Evolutionary conservation across 1,140 invertebrate genomes (phyloP).

Genomic region (Achatina immaculata): DNA sequence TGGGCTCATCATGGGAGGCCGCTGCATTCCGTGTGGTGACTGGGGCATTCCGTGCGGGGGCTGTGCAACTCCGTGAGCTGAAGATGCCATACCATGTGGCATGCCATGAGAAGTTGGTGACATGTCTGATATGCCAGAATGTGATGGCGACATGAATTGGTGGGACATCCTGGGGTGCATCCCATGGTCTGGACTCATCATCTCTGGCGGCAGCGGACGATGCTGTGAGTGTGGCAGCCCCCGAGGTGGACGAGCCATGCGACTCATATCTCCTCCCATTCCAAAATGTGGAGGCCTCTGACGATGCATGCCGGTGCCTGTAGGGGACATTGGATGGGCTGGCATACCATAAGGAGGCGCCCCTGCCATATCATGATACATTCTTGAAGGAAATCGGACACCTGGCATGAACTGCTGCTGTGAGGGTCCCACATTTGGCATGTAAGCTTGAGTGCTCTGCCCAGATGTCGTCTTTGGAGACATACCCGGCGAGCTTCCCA

Average conservation of each 20-base stretch:
- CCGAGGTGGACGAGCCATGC: conserved; percentile 21
- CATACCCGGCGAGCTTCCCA: conserved; percentile 24
- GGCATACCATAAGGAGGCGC: conserved; percentile 31
- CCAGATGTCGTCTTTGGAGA: conserved; percentile 1
- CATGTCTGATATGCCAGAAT: conserved; percentile 34
- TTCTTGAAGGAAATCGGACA: conserved; percentile 13
- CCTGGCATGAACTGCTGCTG: conserved; percentile 20
- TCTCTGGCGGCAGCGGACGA: conserved; percentile 26
- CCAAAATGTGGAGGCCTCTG: conserved; percentile 33
- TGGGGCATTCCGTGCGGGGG: conserved; percentile 24
- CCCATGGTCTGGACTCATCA: conserved; percentile 20
- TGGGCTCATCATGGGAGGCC: conserved; percentile 34
- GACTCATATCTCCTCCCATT: conserved; percentile 30
- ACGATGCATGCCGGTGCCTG: conserved; percentile 31
- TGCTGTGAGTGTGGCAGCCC: conserved; percentile 31
- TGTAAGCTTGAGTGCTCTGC: conserved; percentile 26
- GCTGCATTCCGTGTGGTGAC: conserved; percentile 35
- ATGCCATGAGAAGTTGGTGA: conserved; percentile 30
- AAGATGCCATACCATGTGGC: conserved; percentile 36
- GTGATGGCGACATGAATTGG: conserved; percentile 33
- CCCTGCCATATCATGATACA: conserved; percentile 31
- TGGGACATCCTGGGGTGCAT: conserved; percentile 26
- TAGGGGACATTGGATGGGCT: conserved; percentile 37
- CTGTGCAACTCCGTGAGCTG: conserved; percentile 22
- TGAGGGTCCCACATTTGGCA: conserved; percentile 20